These are phyloP conservation scores for Polyploca ridens DNA, from an alignment of 2,888 invertebrate species.

Conservation along the genomic window DNA sequence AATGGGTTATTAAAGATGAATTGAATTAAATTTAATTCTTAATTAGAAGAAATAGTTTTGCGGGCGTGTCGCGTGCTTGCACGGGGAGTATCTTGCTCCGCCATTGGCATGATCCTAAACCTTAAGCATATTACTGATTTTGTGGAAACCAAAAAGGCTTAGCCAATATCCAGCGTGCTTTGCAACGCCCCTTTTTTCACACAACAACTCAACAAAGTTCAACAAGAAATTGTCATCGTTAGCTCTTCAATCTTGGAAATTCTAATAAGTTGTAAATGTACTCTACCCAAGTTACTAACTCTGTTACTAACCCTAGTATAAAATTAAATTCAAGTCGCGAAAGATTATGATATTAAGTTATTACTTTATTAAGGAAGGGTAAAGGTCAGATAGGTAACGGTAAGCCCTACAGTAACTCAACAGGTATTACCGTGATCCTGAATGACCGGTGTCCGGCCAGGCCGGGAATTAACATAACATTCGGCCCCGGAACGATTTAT, in stretches of 20 bases:
- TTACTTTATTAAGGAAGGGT: conserved; percentile 27
- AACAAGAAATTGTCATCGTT: too few relatives aligned
- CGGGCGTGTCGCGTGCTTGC: too few relatives aligned
- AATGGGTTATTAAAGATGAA: too few relatives aligned
- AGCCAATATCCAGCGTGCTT: too few relatives aligned
- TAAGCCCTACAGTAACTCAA: conserved; percentile 77
- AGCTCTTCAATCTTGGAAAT: background rate
- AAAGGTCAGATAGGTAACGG: conserved; percentile 49
- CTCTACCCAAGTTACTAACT: background rate
- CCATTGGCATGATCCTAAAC: too few relatives aligned
- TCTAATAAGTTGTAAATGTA: background rate
- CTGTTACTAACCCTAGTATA: background rate
- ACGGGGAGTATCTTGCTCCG: background rate
- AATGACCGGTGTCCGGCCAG: conserved; percentile 67
- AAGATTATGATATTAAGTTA: conserved; percentile 30
- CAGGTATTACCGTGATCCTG: conserved; percentile 77
- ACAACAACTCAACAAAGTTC: too few relatives aligned
- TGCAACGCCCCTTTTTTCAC: too few relatives aligned
- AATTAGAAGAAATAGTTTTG: too few relatives aligned
- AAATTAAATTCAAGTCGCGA: conserved; percentile 2
- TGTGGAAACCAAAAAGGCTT: too few relatives aligned
- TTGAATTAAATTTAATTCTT: too few relatives aligned
- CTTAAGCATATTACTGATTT: too few relatives aligned
- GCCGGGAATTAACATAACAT: conserved; percentile 66
- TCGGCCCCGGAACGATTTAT: conserved; percentile 56